Conservation (phyloP, 2,888 invertebrate species). For the Euproctis similis region DNA sequence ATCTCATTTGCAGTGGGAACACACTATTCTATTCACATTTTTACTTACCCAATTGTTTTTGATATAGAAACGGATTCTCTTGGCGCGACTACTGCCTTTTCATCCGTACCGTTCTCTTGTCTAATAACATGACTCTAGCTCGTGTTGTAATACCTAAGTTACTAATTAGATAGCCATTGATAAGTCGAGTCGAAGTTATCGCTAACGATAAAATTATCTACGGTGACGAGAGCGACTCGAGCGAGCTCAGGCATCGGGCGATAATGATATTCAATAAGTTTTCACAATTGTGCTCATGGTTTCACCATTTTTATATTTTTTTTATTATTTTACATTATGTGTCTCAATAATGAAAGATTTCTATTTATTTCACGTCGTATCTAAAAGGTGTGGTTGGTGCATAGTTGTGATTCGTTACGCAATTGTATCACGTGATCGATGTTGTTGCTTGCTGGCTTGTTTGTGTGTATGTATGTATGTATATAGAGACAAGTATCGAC, state of each 20-base stretch:
- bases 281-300: constrained; percentile 41
- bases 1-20: constrained; percentile 46
- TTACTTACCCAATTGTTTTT: constrained; percentile 57
- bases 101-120: too few relatives aligned
- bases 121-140: too few relatives aligned
- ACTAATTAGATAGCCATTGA: constrained; percentile 2
- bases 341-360: constrained; percentile 58
- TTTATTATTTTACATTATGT: too few relatives aligned
- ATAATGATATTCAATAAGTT: constrained; percentile 29
- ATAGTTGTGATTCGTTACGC: constrained; percentile 61
- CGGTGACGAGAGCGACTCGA: constrained; percentile 15
- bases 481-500: constrained; percentile 68
- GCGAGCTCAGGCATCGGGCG: constrained; percentile 17
- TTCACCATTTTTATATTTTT: too few relatives aligned
- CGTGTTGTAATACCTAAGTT: constrained; percentile 8
- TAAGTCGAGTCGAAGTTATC: constrained; percentile 3
- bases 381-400: constrained; percentile 61
- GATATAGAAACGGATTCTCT: too few relatives aligned
- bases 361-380: constrained; percentile 60
- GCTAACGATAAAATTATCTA: constrained; percentile 6
- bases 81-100: too few relatives aligned
- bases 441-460: too few relatives aligned
- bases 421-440: constrained; percentile 65
- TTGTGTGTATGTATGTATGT: constrained; percentile 50
- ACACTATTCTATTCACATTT: constrained; percentile 46